Base-by-base conservation (phyloP, 2,888 invertebrate genomes). In the Trichogramma evanescens region DNA sequence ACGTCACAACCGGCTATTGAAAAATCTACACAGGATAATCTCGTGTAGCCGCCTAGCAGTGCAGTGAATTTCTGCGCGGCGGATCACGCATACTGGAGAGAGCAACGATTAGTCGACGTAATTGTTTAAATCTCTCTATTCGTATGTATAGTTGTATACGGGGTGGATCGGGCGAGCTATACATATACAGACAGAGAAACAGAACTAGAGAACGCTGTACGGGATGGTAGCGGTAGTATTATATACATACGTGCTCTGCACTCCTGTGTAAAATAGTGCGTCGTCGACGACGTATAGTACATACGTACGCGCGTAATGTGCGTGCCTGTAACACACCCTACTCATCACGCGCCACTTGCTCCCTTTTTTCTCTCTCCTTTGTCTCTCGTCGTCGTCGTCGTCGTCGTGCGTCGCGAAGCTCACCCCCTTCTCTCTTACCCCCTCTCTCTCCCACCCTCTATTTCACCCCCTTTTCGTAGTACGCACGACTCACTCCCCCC, bases 321-420 rank as follows among this genome's bases (percentile, higher is more conserved):
- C 71, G 66, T 67, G 71, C 72, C 69, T 73, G 73, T 75, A 75
- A 73, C 72, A 70, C 72, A 74, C 75, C 74, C 75, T 72, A 73
- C 74, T 75, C 74, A 74, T 75, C 75, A 74, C 72, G 74, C 74
- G 72, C 74, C 74, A 75, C 75, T 75, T 74, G 74, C 70, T 72
- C 64, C 63, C 59, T 61, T 55, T 64, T 58, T 46, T 51, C 50
- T 58, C 58, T 59, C 59, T 56, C 59, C 45, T 52, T 61, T 26
- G 57, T 43, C 50, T 57, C 54, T 62, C 59, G 54, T 56, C 52
- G 13, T 13, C 13, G 54, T 56, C 52, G 13, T 13, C 13, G 13
- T 13, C 13, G 54, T 51, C 54, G 65, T 58, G 45, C 58, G 60
- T 55, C 43, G 62, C 62, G 38, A 26, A 26, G 26, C 26, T 26